Conservation (phyloP, 2,888 invertebrate genomes). For the Tachina grossa region DNA sequence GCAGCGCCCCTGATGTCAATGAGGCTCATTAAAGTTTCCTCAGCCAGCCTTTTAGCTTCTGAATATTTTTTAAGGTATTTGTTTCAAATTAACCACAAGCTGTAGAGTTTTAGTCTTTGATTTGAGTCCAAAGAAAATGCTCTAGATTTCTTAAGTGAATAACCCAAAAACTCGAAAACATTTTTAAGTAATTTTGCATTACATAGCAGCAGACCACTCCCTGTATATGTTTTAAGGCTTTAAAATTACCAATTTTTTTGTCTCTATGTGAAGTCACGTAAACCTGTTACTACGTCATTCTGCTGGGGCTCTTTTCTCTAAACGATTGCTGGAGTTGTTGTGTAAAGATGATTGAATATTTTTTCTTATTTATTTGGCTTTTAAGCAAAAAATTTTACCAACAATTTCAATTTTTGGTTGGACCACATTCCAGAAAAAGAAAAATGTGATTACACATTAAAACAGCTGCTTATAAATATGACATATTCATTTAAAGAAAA, state of each 20-base stretch:
- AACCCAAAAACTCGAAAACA: no score
- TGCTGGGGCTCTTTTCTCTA: background rate
- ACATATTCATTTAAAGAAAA: background rate
- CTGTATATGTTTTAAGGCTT: background rate
- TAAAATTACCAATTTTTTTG: background rate
- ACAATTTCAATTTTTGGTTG: conserved; percentile 32
- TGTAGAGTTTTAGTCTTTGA: no score
- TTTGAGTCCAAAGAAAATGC: no score
- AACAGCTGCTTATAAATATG: background rate
- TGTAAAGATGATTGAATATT: conserved; percentile 11
- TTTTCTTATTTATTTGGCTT: background rate
- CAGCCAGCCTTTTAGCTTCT: no score
- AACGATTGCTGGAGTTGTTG: conserved; percentile 13
- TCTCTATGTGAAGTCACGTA: background rate
- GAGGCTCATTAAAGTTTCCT: no score
- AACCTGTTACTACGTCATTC: conserved; percentile 35
- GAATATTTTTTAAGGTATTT: no score
- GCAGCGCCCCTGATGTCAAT: no score
- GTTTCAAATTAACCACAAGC: no score
- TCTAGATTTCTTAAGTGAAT: no score
- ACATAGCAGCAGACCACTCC: no score
- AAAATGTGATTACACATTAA: conserved; percentile 5
- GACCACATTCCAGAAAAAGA: conserved; percentile 45
- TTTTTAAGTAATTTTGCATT: no score
- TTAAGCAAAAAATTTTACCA: conserved; percentile 7